phyloP scores from a whole-genome alignment of 2,888 invertebrate genomes.

The Philereme transversata region DNA sequence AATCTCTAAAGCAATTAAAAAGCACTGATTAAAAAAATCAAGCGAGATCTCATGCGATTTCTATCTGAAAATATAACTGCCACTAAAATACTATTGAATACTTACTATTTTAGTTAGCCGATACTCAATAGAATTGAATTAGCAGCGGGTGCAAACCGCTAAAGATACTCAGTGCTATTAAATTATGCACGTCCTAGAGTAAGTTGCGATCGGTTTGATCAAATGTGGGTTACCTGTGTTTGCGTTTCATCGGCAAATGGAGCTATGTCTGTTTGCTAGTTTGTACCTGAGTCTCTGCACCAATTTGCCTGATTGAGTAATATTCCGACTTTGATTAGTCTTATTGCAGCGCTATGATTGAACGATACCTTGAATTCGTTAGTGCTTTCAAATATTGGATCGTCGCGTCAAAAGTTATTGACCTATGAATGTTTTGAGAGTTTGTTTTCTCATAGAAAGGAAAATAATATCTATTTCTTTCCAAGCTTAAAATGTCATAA shows the following conservation, averaged over 20 bases:
- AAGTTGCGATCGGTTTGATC: constrained; percentile 51
- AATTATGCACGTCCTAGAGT: constrained; percentile 48
- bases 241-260: constrained; percentile 66
- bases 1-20: too few species aligned
- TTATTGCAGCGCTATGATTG: constrained; percentile 23
- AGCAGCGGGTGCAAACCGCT: constrained; percentile 7
- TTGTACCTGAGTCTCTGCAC: constrained; percentile 47
- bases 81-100: not conserved
- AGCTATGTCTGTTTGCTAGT: constrained; percentile 50
- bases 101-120: not conserved
- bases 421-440: too few species aligned
- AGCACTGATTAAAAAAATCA: too few species aligned
- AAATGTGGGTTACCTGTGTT: constrained; percentile 57
- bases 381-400: not conserved
- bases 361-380: constrained; percentile 1
- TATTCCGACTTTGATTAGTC: constrained; percentile 25
- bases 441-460: too few species aligned
- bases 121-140: constrained; percentile 13
- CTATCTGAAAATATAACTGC: too few species aligned
- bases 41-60: too few species aligned
- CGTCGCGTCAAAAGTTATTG: too few species aligned
- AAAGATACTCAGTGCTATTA: constrained; percentile 51
- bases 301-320: constrained; percentile 51
- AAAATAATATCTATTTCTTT: too few species aligned
- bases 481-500: too few species aligned